Evolutionary conservation across 2,797 vertebrate species (phyloP).

Genomic region (Enteromius radiatus): DNA sequence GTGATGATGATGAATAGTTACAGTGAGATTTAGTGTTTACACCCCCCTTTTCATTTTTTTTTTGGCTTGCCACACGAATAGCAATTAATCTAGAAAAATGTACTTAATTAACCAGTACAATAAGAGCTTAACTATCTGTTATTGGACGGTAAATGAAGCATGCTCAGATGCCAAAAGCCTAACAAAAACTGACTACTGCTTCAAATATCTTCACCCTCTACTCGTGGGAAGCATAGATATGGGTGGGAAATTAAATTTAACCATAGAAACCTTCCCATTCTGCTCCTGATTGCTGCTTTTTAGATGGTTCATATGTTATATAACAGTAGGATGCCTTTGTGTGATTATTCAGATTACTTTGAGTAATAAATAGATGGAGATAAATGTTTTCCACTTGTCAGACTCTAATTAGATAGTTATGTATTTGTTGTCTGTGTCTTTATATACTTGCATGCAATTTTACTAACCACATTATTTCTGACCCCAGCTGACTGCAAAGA

Average conservation of each 20-base stretch:
- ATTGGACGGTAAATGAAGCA: conserved; percentile 67
- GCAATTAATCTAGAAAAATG: conserved; percentile 71
- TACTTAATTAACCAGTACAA: conserved; percentile 72
- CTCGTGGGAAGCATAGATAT: conserved; percentile 41
- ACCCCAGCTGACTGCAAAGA: conserved; percentile 44
- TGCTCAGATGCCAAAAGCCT: conserved; percentile 49
- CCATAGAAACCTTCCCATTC: conserved; percentile 60
- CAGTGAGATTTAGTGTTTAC: conserved; percentile 60
- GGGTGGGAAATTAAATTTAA: conserved; percentile 54
- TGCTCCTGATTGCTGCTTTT: conserved; percentile 68
- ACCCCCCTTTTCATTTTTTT: conserved; percentile 32
- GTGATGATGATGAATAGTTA: conserved; percentile 60
- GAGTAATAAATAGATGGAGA: conserved; percentile 57
- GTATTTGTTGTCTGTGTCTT: neutral
- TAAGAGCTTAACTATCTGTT: conserved; percentile 68
- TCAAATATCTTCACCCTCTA: conserved; percentile 56
- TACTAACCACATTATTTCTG: conserved; percentile 43
- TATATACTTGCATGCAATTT: neutral
- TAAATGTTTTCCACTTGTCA: conserved; percentile 17
- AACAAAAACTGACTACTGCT: conserved; percentile 54
- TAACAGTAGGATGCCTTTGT: conserved; percentile 62
- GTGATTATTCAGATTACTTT: conserved; percentile 57
- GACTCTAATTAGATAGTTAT: conserved; percentile 23
- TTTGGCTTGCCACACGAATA: conserved; percentile 51
- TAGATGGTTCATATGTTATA: conserved; percentile 68